phyloP scores from a whole-genome alignment of 2,888 invertebrate species.

The Thymelicus acteon region DNA sequence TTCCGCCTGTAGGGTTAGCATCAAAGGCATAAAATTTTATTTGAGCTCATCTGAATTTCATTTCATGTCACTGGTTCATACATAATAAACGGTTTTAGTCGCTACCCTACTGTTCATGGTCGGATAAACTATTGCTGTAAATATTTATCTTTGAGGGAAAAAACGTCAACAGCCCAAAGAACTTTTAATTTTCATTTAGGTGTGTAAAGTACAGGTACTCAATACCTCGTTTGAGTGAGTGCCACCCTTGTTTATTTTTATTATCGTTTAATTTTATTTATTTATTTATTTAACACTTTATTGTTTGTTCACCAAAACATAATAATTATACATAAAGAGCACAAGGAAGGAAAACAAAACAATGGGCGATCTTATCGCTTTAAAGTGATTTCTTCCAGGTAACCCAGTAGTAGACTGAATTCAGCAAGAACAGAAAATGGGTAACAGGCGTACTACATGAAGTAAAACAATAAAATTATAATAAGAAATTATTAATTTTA shows the following conservation, averaged over 20 bases:
- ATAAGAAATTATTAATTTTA: no score
- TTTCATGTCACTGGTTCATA: slow-evolving; percentile 66
- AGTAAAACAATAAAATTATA: no score
- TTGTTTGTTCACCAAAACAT: no score
- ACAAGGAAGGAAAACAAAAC: no score
- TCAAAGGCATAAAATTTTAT: slow-evolving; percentile 73
- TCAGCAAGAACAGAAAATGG: no score
- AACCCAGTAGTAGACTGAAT: no score
- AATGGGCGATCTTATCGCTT: no score
- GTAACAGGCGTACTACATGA: no score
- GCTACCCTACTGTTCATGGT: slow-evolving; percentile 41
- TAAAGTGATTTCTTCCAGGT: no score
- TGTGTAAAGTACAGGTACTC: not conserved
- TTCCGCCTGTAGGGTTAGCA: slow-evolving; percentile 58
- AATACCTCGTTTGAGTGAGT: slow-evolving; percentile 29
- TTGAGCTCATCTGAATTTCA: slow-evolving; percentile 77
- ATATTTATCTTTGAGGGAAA: slow-evolving; percentile 36
- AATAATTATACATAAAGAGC: no score
- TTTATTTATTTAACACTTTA: no score
- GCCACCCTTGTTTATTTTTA: not conserved
- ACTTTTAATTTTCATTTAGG: slow-evolving; percentile 17
- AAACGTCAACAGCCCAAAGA: slow-evolving; percentile 26
- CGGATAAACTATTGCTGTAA: slow-evolving; percentile 37
- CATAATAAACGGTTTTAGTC: slow-evolving; percentile 64
- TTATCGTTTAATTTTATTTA: no score